These are phyloP conservation scores for Dascillus cervinus DNA, from an alignment of 2,888 invertebrate genomes.

Conservation along the genomic window DNA sequence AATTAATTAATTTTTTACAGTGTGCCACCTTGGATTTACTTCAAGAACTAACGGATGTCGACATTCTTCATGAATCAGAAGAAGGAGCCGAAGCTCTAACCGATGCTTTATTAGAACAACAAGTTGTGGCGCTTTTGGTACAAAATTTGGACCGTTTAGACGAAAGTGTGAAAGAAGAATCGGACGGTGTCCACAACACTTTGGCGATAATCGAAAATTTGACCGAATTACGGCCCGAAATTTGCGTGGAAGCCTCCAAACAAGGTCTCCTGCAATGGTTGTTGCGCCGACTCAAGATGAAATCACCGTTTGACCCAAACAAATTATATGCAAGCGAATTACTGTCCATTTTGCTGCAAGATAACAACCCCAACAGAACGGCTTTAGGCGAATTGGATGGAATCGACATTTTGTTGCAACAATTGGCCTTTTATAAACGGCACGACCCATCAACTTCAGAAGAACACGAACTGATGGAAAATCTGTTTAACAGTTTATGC, in stretches of 20 bases:
- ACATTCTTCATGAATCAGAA: constrained; percentile 88
- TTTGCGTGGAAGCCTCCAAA: constrained; percentile 77
- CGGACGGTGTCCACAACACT: constrained; percentile 94
- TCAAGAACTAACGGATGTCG: constrained; percentile 92
- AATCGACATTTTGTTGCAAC: constrained; percentile 92
- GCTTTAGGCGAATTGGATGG: constrained; percentile 89
- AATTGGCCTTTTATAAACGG: constrained; percentile 88
- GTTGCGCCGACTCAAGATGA: constrained; percentile 76
- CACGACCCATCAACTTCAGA: constrained; percentile 88
- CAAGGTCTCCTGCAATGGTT: constrained; percentile 91
- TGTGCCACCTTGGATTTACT: constrained; percentile 49
- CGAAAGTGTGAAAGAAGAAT: constrained; percentile 87
- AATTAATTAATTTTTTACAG: constrained; percentile 21
- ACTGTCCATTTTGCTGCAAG: constrained; percentile 89
- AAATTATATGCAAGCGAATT: constrained; percentile 95
- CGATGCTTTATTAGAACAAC: constrained; percentile 80
- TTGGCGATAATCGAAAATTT: constrained; percentile 87
- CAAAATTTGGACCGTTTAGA: constrained; percentile 92
- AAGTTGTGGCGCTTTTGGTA: constrained; percentile 81
- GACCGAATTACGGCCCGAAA: constrained; percentile 79
- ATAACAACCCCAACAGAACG: constrained; percentile 72
- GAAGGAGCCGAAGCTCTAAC: constrained; percentile 85
- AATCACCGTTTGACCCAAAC: constrained; percentile 89
- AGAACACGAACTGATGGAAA: constrained; percentile 98
- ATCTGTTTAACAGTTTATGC: constrained; percentile 92